Evolutionary conservation across 2,888 invertebrate species (phyloP), one percentile per base, ranked within the genome.

Genomic region (Protonemura montana): DNA sequence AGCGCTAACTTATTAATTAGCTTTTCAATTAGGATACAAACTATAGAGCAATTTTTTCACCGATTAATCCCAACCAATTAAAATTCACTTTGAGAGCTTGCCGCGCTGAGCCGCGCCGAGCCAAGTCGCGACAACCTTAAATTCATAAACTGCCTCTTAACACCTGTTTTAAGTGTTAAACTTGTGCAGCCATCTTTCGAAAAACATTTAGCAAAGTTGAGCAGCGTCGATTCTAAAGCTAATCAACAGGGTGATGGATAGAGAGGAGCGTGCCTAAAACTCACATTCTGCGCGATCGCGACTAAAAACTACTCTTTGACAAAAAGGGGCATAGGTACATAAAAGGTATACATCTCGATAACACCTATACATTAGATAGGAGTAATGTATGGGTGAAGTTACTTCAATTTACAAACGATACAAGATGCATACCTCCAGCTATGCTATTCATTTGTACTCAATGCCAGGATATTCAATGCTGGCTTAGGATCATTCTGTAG

Each of bases 11-110:
- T 81, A 30, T 30, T 81, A 81, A 81, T 81, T 81, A 81, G 30
- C 30, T 81, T 81, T 81, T 81, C 29, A 81, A 81, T 81, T 81
- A 81, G 81, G 13, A 59, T 21, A 59, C 59, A 59, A 59, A 59
- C 59, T 59, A 59, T 59, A 59, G 59, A 59, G 59, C 3, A 59
- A 7, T 59, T 84, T 84, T 84, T 84, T 59, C 26, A 76, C 76
- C 59, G 59, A 84, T 84, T 84, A 84, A 84, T 84, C 84, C 29
- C 13, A 59, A 84, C 59, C 84, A 84, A 84, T 84, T 84, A 59
- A 84, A 76, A 84, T 28, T 76, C 76, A 84, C 84, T 84, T n/a
- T 27, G 59, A 84, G 84, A 29, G 59, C 59, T 3, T 21, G 13
- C 21, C 59, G 29, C 29, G 81, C 21, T 7, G n/a, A n/a, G 81